Percentiles rank a stretch among this genome's conserved stretches.
Conservation (phyloP, 2,113 vertebrate species). For the Hyperoodon ampullatus region DNA sequence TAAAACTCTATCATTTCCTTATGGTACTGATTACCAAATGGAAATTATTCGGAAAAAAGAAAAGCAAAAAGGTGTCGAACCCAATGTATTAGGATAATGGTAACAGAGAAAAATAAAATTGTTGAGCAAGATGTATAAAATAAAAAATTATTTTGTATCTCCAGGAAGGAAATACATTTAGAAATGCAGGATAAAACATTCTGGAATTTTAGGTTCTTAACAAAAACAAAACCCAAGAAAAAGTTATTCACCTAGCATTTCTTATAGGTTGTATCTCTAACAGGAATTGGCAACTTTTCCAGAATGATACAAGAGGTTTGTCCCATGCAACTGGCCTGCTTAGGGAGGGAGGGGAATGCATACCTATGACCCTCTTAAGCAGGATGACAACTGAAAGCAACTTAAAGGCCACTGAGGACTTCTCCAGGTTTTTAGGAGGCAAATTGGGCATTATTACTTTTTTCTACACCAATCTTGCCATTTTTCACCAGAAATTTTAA, state of each 20-base stretch:
- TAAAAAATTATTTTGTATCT: background rate
- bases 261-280: background rate
- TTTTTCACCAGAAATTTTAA: background rate
- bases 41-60: slow-evolving; percentile 36
- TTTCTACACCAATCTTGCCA: background rate
- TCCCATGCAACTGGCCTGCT: background rate
- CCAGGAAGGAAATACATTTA: slow-evolving; percentile 29
- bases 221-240: background rate
- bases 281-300: background rate
- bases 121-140: background rate
- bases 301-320: background rate
- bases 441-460: background rate
- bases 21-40: background rate
- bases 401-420: background rate
- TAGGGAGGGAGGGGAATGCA: background rate
- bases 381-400: background rate
- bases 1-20: slow-evolving; percentile 47
- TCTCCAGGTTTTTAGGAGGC: background rate
- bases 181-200: background rate
- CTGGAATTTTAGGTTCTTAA: background rate
- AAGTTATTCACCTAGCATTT: background rate
- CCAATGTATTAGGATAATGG: background rate
- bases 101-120: slow-evolving; percentile 21
- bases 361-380: too few relatives aligned
- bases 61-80: background rate